phyloP scores from a whole-genome alignment of 2,113 vertebrate genomes.

The Heptranchias perlo region DNA sequence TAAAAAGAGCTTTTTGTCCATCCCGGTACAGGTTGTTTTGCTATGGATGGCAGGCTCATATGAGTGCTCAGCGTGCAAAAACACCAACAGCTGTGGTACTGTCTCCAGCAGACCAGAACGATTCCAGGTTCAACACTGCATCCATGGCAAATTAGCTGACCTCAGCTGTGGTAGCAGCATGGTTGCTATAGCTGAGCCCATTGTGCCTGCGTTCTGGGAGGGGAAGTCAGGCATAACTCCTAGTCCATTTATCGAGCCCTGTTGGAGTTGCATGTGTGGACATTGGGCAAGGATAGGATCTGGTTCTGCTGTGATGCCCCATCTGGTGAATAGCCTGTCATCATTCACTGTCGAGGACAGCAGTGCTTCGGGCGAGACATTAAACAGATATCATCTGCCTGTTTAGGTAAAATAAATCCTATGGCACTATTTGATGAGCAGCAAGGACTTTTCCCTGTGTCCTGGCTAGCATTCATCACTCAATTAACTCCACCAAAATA shows the following conservation, averaged over 20 bases:
- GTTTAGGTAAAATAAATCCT: background rate
- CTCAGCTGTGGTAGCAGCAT: background rate
- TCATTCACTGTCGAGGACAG: background rate
- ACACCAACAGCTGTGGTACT: background rate
- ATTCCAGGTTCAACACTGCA: background rate
- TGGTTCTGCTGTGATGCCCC: background rate
- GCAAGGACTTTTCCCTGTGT: background rate
- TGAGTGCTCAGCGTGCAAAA: background rate
- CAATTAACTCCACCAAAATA: background rate
- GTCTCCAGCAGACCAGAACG: background rate
- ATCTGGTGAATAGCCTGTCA: background rate
- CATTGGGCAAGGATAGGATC: background rate
- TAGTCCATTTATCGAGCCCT: slow-evolving; percentile 1
- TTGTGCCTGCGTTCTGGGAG: background rate
- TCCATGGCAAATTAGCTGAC: background rate
- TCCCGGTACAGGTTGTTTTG: background rate
- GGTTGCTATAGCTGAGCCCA: background rate
- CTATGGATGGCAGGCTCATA: background rate
- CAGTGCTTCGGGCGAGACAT: background rate
- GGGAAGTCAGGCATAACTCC: background rate
- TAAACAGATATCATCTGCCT: background rate
- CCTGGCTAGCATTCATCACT: background rate
- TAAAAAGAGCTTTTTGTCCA: background rate
- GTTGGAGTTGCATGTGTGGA: background rate
- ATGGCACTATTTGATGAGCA: background rate